Percentiles rank a stretch among this genome's conserved stretches.
These are phyloP conservation scores for Phalacrocorax brasilianus DNA, from an alignment of 2,113 vertebrate species.

Conservation along the genomic window DNA sequence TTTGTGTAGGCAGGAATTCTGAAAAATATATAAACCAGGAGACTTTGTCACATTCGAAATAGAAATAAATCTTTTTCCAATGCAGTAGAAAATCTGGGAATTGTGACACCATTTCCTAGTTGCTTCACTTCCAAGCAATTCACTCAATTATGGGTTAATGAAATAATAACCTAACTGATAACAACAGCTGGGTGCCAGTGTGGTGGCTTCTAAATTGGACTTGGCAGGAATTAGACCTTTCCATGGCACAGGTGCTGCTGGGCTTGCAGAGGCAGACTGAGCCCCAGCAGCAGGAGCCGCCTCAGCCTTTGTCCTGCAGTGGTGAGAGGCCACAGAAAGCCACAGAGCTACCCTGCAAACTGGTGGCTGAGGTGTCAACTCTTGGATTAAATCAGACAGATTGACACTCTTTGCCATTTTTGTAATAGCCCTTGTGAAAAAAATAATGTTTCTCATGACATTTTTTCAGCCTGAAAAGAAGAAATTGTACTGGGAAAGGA, in stretches of 20 bases:
- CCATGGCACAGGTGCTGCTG: rapidly evolving
- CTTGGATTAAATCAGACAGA: neutral
- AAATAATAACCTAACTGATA: neutral
- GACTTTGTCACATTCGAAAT: neutral
- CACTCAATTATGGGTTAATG: neutral
- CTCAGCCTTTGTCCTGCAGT: too few species aligned
- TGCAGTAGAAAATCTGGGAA: neutral
- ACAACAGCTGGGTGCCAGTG: neutral
- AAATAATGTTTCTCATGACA: neutral
- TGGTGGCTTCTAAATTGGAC: neutral
- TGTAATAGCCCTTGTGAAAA: neutral
- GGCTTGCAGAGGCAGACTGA: neutral
- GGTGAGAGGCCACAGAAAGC: neutral
- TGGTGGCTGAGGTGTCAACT: neutral
- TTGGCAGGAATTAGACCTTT: neutral
- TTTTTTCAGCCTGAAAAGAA: too few species aligned
- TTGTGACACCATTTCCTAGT: neutral
- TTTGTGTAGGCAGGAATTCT: neutral
- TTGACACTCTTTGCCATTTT: neutral
- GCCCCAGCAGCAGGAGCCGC: rapidly evolving
- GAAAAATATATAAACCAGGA: neutral
- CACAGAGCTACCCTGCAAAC: neutral
- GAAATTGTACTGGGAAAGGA: too few species aligned
- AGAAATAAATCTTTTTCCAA: neutral
- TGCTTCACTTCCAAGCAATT: neutral